Base-by-base conservation (phyloP, 2,113 vertebrate genomes). In the Accipiter cooperii region DNA sequence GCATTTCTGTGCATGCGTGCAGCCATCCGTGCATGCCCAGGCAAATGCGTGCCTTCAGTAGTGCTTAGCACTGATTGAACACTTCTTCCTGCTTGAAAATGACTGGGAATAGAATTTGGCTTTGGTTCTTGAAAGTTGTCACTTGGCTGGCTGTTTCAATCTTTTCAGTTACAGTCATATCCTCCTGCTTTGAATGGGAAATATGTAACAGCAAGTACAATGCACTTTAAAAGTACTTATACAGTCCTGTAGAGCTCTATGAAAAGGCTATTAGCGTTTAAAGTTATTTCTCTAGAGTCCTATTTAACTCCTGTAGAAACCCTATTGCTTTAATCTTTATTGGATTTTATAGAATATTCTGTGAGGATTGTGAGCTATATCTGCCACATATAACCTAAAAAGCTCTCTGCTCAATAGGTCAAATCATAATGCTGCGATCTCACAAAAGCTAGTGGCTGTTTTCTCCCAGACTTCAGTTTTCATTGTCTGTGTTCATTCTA, bases 281-380 rank as follows among this genome's bases (percentile, higher is more conserved):
- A 68, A 84, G 44, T 52, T 87, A 79, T 57, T 91, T 84, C 76
- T 95, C 92, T 77, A 38, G 87, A 63, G 54, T 54, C 58, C 36
- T 74, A 4, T 46, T 95, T 76, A 79, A 89, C 70, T 94, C 19
- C 38, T 47, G 21, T 28, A 61, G 64, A 77, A 91, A 58, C 24
- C 20, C 74, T 75, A 69, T 47, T 80, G 20, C 79, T 88, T 84
- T 86, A 90, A 93, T 92, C 38, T 57, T 24, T 65, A 26, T 54
- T 77, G 55, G 46, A 44, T 73, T 94, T 90, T 70, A 31, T 42
- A 66, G 49, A 49, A 28, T 73, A 29, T 58, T 82, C 33, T 64
- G 19, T 64, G 84, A 71, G 38, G 46, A 57, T 40, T 70, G 83
- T 34, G 71, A 54, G 18, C n/a, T 42, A 0, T 75, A 21, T 81